Percentiles rank a stretch among this genome's conserved stretches.
These are phyloP conservation scores for Philopotamus ludificatus DNA, from an alignment of 1,140 invertebrate genomes.

Conservation along the genomic window DNA sequence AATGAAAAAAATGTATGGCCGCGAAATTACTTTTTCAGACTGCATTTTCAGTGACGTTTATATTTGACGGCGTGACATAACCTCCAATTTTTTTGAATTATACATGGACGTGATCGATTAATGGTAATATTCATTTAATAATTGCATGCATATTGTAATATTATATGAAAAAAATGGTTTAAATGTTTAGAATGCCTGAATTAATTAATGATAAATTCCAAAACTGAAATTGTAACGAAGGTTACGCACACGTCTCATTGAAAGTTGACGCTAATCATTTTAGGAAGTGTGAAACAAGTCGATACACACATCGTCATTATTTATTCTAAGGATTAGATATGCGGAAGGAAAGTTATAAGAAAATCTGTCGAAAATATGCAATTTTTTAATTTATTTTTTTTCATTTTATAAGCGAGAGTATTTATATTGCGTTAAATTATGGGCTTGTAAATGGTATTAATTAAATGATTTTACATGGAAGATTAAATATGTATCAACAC, in stretches of 20 bases:
- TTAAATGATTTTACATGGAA: background rate
- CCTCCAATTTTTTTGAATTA: background rate
- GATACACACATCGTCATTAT: background rate
- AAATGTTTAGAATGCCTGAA: background rate
- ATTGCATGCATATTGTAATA: background rate
- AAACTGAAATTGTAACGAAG: background rate
- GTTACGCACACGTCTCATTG: background rate
- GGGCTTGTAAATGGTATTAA: background rate
- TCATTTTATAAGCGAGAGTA: background rate
- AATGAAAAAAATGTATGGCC: background rate
- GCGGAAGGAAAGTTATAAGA: background rate
- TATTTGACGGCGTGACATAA: too few relatives aligned
- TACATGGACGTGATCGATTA: background rate
- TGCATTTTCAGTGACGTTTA: too few relatives aligned
- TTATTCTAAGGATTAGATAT: background rate
- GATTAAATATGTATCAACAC: too few relatives aligned
- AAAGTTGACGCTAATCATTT: background rate
- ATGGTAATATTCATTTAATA: background rate
- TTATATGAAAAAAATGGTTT: background rate
- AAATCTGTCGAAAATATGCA: too few relatives aligned
- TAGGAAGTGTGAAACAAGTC: background rate
- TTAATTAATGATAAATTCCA: background rate
- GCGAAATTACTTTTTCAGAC: too few relatives aligned
- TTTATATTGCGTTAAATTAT: background rate
- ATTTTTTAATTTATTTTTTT: too few relatives aligned